Percentiles rank a stretch among this genome's conserved stretches.
Evolutionary conservation across 2,797 vertebrate species (phyloP).

Genomic region (Crenichthys baileyi): DNA sequence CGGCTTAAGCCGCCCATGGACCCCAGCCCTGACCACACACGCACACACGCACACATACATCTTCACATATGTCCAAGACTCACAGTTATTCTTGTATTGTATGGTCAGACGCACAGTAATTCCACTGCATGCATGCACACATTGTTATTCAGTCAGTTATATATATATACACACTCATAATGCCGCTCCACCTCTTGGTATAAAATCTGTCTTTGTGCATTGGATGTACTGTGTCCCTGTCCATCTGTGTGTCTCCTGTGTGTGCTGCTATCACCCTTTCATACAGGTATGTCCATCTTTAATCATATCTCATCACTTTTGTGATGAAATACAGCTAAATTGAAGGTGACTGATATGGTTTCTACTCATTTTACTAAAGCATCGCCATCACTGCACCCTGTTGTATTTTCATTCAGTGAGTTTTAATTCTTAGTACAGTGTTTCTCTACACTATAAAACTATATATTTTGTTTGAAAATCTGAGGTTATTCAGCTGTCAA

Average conservation of each 20-base stretch:
- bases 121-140: slow-evolving; percentile 49
- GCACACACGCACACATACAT: slow-evolving; percentile 41
- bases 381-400: background rate
- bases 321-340: background rate
- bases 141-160: slow-evolving; percentile 26
- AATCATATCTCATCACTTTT: background rate
- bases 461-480: background rate
- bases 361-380: background rate
- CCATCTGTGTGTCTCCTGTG: slow-evolving; percentile 32
- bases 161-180: slow-evolving; percentile 21
- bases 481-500: too few relatives aligned
- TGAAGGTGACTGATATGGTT: background rate
- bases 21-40: slow-evolving; percentile 51
- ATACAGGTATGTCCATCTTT: slow-evolving; percentile 61
- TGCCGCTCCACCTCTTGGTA: slow-evolving; percentile 55
- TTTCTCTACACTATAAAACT: background rate
- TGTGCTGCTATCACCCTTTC: slow-evolving; percentile 36
- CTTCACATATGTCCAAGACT: slow-evolving; percentile 38
- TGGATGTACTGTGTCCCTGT: slow-evolving; percentile 48
- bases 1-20: slow-evolving; percentile 77
- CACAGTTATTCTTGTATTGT: slow-evolving; percentile 73
- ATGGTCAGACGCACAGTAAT: slow-evolving; percentile 56
- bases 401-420: background rate
- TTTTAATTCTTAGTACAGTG: background rate
- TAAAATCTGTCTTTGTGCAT: slow-evolving; percentile 66